phyloP scores from a whole-genome alignment of 2,797 vertebrate genomes.

The Cynodonichthys magdalenae region DNA sequence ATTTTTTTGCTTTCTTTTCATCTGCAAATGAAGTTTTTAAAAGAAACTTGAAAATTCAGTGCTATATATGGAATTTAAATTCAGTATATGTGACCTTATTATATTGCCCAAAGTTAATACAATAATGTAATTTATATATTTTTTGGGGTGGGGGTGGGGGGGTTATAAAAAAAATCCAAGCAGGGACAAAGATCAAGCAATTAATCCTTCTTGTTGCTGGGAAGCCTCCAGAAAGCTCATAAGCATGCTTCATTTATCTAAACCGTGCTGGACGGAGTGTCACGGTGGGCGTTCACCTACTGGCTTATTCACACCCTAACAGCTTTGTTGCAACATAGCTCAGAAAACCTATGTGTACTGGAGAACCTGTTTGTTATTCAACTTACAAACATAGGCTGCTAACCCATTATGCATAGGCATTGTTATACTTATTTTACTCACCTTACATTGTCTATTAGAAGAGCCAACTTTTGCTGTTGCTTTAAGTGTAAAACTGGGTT shows the following conservation, averaged over 20 bases:
- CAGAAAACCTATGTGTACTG: conserved; percentile 58
- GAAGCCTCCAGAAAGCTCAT: conserved; percentile 66
- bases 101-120: conserved; percentile 11
- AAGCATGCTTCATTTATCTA: conserved; percentile 79
- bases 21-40: too few species aligned
- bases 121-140: conserved; percentile 16
- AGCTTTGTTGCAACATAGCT: conserved; percentile 67
- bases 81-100: background rate
- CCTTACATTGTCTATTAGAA: conserved; percentile 57
- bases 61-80: background rate
- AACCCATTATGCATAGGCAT: conserved; percentile 77
- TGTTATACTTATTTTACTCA: conserved; percentile 67
- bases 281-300: conserved; percentile 62
- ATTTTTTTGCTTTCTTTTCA: background rate
- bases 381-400: conserved; percentile 54
- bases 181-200: conserved; percentile 39
- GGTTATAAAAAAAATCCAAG: conserved; percentile 39
- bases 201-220: conserved; percentile 57
- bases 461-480: conserved; percentile 58
- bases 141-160: background rate
- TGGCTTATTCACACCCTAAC: conserved; percentile 73
- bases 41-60: too few species aligned
- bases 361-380: conserved; percentile 72
- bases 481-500: conserved; percentile 51
- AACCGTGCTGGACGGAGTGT: conserved; percentile 69